These are phyloP conservation scores for Epinotia bilunana DNA, from an alignment of 2,888 invertebrate genomes.

Conservation along the genomic window DNA sequence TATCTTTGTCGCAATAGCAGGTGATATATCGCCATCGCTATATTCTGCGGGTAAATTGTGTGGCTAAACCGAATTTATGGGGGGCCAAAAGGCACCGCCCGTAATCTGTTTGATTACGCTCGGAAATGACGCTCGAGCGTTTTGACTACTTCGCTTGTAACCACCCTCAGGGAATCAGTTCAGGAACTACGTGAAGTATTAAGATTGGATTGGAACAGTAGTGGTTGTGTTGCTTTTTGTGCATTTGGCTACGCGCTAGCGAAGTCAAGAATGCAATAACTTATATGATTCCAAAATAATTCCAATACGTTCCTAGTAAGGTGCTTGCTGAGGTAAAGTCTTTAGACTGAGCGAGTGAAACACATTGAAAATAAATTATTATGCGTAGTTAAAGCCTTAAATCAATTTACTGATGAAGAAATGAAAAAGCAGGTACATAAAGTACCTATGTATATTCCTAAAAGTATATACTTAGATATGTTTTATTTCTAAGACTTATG, in stretches of 20 bases:
- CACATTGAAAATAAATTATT: no score
- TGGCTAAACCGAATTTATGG: constrained; percentile 39
- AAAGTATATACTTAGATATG: no score
- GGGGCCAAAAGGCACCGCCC: constrained; percentile 21
- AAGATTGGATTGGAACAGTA: background rate
- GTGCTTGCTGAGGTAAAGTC: no score
- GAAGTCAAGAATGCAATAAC: no score
- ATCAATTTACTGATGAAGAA: no score
- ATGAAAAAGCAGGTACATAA: background rate
- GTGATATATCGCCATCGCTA: constrained; percentile 17
- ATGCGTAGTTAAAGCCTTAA: no score
- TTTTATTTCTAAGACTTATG: no score
- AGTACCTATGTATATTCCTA: background rate
- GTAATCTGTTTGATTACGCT: constrained; percentile 43
- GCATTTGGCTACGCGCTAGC: no score
- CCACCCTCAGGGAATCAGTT: background rate
- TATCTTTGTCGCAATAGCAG: constrained; percentile 17
- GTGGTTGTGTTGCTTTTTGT: no score
- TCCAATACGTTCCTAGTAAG: no score
- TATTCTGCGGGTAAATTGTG: constrained; percentile 33
- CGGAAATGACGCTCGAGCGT: constrained; percentile 38
- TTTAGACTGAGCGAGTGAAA: no score
- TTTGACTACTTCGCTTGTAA: constrained; percentile 15
- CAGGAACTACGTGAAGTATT: background rate
- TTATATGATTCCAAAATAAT: no score